Percentiles rank a stretch among this genome's conserved stretches.
Evolutionary conservation across 2,113 vertebrate genomes (phyloP).

Genomic region (Tautogolabrus adspersus): DNA sequence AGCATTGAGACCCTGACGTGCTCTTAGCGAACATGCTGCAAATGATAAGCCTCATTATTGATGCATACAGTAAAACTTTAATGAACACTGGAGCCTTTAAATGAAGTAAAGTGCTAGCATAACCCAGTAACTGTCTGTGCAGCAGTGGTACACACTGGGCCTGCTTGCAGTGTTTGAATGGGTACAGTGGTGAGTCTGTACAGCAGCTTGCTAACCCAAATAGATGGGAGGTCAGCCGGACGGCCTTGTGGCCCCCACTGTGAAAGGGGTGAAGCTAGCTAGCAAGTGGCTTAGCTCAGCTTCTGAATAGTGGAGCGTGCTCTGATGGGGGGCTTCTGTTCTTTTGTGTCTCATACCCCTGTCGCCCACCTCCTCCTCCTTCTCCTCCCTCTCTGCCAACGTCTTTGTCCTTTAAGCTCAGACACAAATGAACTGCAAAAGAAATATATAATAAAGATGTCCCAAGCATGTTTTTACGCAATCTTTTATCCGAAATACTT

Average conservation of each 20-base stretch:
- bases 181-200: constrained; percentile 26
- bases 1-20: neutral
- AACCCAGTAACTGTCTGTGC: constrained; percentile 5
- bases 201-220: constrained; percentile 37
- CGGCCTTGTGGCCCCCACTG: constrained; percentile 30
- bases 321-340: constrained; percentile 26
- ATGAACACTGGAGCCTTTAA: constrained; percentile 23
- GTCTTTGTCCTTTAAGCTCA: constrained; percentile 59
- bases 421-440: constrained; percentile 3
- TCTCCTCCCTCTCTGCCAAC: constrained; percentile 8
- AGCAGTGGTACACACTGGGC: neutral
- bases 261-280: constrained; percentile 49
- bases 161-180: neutral
- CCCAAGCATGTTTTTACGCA: neutral
- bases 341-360: constrained; percentile 59
- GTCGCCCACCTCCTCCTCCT: constrained; percentile 30
- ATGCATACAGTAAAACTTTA: constrained; percentile 43
- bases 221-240: constrained; percentile 35
- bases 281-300: constrained; percentile 62
- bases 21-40: neutral
- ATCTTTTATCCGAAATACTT: no score
- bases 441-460: neutral
- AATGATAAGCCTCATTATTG: constrained; percentile 13
- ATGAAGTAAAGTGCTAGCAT: constrained; percentile 8
- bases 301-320: constrained; percentile 47